Evolutionary conservation across 2,113 vertebrate species (phyloP).

Genomic region (Caranx melampygus): DNA sequence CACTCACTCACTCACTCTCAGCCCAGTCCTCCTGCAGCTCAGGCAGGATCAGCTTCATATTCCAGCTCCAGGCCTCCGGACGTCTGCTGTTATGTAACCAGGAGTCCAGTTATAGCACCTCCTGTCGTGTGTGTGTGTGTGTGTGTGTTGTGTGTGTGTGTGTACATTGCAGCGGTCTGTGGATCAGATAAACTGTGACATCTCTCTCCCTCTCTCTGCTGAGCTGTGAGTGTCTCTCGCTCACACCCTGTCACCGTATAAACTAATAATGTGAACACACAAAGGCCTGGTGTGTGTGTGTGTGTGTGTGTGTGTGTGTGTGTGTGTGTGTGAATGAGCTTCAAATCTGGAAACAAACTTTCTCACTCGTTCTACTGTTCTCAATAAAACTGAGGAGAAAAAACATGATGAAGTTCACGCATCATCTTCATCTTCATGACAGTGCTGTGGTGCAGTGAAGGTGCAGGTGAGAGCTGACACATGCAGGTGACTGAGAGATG

Average conservation of each 20-base stretch:
- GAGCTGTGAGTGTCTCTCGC: no score
- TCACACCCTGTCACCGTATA: no score
- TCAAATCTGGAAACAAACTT: conserved; percentile 28
- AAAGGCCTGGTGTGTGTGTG: not conserved
- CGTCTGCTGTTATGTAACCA: conserved; percentile 46
- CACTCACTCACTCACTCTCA: no score
- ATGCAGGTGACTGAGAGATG: not conserved
- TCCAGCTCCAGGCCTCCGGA: conserved; percentile 16
- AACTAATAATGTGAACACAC: no score
- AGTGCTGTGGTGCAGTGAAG: no score
- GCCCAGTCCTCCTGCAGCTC: not conserved
- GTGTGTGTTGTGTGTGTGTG: not conserved
- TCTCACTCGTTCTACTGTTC: not conserved
- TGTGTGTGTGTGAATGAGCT: not conserved
- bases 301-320: no score
- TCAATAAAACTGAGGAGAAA: no score
- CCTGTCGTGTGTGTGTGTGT: not conserved
- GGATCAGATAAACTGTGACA: no score
- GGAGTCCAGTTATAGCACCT: conserved; percentile 13
- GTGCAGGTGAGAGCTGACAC: not conserved
- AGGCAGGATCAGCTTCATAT: not conserved
- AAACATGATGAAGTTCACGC: no score
- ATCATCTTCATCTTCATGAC: no score
- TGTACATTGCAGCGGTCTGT: no score
- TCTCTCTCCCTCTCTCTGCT: no score